phyloP scores from a whole-genome alignment of 2,888 invertebrate species.

The Cancer borealis region DNA sequence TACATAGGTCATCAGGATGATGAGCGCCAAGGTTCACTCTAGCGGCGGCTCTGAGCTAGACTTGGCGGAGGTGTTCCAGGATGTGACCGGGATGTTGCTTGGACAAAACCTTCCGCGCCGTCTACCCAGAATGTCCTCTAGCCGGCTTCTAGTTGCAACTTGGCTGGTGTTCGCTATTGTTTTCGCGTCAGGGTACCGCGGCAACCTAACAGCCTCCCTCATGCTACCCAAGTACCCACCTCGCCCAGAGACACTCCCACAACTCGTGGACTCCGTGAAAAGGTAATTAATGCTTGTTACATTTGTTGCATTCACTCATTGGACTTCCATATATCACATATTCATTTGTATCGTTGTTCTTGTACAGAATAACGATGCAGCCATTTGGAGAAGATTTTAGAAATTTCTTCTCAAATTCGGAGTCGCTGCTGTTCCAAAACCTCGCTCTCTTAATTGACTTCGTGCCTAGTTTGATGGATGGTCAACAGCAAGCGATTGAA shows the following conservation, averaged over 20 bases:
- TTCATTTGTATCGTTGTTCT: neutral
- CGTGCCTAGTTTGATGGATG: neutral
- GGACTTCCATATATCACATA: neutral
- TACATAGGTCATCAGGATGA: neutral
- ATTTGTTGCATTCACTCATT: neutral
- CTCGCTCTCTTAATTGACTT: constrained; percentile 28
- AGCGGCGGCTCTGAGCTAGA: neutral
- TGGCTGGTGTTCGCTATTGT: constrained; percentile 58
- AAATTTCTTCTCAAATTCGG: constrained; percentile 52
- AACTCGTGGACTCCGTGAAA: constrained; percentile 42
- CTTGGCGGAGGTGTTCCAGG: neutral
- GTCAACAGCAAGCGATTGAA: neutral
- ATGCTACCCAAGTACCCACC: constrained; percentile 58
- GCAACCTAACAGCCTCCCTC: constrained; percentile 64
- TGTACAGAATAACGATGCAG: constrained; percentile 51
- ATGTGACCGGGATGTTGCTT: constrained; percentile 49
- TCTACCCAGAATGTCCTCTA: neutral
- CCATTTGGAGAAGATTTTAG: constrained; percentile 37
- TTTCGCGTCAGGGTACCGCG: constrained; percentile 54
- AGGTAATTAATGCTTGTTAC: neutral
- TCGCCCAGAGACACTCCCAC: constrained; percentile 45
- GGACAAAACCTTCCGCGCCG: constrained; percentile 46
- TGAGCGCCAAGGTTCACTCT: neutral
- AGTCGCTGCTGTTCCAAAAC: constrained; percentile 21
- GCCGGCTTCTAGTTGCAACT: constrained; percentile 38